Evolutionary conservation across 2,113 vertebrate species (phyloP).

Genomic region (Brachirus orientalis): DNA sequence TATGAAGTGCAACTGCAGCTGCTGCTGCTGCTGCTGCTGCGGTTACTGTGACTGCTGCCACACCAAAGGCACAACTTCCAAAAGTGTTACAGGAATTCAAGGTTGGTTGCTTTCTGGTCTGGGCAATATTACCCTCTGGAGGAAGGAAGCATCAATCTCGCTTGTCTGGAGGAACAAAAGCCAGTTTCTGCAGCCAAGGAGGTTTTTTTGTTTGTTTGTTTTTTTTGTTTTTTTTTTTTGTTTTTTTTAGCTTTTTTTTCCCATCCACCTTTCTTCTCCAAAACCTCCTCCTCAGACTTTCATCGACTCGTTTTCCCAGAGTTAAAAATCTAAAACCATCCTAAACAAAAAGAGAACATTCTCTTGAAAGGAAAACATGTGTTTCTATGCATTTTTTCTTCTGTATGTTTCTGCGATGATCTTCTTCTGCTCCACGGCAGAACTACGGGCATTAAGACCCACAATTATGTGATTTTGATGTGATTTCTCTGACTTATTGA

Average conservation of each 20-base stretch:
- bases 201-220: conserved; percentile 36
- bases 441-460: conserved; percentile 17
- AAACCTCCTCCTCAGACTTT: conserved; percentile 23
- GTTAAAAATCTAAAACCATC: too few relatives aligned
- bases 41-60: background rate
- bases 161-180: conserved; percentile 56
- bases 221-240: conserved; percentile 33
- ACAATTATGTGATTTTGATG: conserved; percentile 39
- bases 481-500: conserved; percentile 25
- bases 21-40: conserved; percentile 38
- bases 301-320: too few relatives aligned
- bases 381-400: too few relatives aligned
- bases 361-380: too few relatives aligned
- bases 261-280: background rate
- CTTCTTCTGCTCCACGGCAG: too few relatives aligned
- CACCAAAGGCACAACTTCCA: conserved; percentile 53
- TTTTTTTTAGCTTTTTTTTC: conserved; percentile 37
- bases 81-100: conserved; percentile 69
- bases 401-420: too few relatives aligned
- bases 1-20: conserved; percentile 70
- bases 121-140: conserved; percentile 67
- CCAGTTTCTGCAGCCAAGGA: conserved; percentile 29
- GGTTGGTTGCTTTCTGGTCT: conserved; percentile 71
- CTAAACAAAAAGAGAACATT: conserved; percentile 3
- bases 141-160: conserved; percentile 66